These are phyloP conservation scores for Drosophila setifemur DNA, from an alignment of 1,140 invertebrate species.

Conservation along the genomic window DNA sequence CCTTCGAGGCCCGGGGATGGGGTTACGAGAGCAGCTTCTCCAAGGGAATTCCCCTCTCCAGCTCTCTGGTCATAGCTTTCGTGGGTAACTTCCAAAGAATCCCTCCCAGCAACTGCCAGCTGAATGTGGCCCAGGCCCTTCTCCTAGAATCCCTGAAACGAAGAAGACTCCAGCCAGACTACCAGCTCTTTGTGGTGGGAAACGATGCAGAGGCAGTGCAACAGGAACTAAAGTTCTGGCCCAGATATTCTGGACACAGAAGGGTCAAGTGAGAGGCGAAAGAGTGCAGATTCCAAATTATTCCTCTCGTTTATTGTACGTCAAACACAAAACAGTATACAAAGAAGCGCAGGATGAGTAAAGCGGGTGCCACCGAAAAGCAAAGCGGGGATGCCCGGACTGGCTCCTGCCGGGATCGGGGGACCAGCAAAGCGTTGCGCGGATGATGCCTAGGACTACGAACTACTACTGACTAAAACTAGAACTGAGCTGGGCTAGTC, in stretches of 20 bases:
- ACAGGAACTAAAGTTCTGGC: conserved; percentile 35
- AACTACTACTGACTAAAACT: conserved; percentile 20
- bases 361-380: conserved; percentile 71
- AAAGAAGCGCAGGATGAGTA: conserved; percentile 71
- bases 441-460: conserved; percentile 63
- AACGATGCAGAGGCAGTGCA: conserved; percentile 40
- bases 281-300: neutral
- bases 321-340: conserved; percentile 60
- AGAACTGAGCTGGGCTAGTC: conserved; percentile 83
- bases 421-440: conserved; percentile 57
- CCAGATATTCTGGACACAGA: conserved; percentile 28
- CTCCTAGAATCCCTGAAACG: conserved; percentile 61
- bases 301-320: conserved; percentile 69
- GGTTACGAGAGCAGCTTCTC: conserved; percentile 42
- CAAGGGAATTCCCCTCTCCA: conserved; percentile 24
- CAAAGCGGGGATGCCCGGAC: conserved; percentile 48
- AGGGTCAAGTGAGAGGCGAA: conserved; percentile 26
- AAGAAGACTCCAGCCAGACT: conserved; percentile 42
- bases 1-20: conserved; percentile 74
- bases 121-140: conserved; percentile 47
- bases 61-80: conserved; percentile 63
- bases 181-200: conserved; percentile 2
- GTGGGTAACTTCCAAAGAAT: conserved; percentile 54
- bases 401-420: conserved; percentile 16
- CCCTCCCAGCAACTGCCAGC: conserved; percentile 45